phyloP scores from a whole-genome alignment of 1,140 invertebrate genomes.

The Bombus picipes region DNA sequence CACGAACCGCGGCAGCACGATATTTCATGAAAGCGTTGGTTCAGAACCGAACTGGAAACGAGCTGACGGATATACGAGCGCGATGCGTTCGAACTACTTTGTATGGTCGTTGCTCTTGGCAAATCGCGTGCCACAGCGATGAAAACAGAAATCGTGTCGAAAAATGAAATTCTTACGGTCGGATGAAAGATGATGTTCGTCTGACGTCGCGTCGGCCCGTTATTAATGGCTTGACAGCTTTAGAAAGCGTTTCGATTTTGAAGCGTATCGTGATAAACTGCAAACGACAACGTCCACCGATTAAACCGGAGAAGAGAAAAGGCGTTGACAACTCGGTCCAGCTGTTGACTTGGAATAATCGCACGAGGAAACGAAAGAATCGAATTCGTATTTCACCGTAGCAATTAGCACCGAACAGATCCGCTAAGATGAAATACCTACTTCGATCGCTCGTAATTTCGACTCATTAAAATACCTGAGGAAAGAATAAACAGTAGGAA shows the following conservation, averaged over 20 bases:
- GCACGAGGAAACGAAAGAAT: not conserved
- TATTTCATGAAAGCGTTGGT: slow-evolving; percentile 37
- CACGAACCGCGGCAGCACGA: slow-evolving; percentile 18
- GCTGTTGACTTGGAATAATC: not conserved
- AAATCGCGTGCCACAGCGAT: not conserved
- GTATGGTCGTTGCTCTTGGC: not conserved
- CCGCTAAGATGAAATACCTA: not conserved
- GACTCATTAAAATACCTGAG: not conserved
- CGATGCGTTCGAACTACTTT: not conserved
- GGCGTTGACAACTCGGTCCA: not conserved
- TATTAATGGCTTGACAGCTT: slow-evolving; percentile 28
- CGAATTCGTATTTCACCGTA: not conserved
- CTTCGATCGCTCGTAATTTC: not conserved
- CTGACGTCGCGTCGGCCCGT: not conserved
- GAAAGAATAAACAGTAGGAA: not conserved
- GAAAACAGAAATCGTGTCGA: slow-evolving; percentile 10
- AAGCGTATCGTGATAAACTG: not conserved
- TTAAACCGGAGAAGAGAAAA: not conserved
- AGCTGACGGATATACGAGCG: not conserved
- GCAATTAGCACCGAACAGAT: not conserved
- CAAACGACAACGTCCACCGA: not conserved
- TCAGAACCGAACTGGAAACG: not conserved
- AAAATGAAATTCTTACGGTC: slow-evolving; percentile 9
- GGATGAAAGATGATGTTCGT: not conserved
- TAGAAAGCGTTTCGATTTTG: slow-evolving; percentile 19